Conservation (phyloP, 2,888 invertebrate genomes). For the Linnaemya vulpina region DNA sequence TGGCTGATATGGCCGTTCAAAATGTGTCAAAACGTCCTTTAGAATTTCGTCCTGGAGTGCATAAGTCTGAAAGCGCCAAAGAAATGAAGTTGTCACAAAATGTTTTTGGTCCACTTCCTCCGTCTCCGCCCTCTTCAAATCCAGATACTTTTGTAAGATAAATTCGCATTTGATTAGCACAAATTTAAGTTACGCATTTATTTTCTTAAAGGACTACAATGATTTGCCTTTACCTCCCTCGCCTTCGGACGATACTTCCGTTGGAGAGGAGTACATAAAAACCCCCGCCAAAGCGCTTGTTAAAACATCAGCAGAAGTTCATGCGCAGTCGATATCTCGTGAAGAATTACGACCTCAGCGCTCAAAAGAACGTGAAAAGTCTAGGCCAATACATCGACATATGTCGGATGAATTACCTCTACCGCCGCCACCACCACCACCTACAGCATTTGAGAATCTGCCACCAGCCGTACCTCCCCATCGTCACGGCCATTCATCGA, state of each 20-base stretch:
- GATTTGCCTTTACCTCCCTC: constrained; percentile 91
- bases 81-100: constrained; percentile 85
- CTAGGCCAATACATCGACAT: constrained; percentile 76
- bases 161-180: background rate
- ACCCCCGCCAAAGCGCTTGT: constrained; percentile 69
- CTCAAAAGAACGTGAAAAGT: constrained; percentile 66
- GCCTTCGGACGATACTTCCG: constrained; percentile 84
- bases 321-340: constrained; percentile 63
- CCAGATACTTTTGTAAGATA: constrained; percentile 75
- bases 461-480: constrained; percentile 90
- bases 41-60: constrained; percentile 86
- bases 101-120: constrained; percentile 82
- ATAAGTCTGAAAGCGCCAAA: constrained; percentile 89
- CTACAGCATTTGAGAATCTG: constrained; percentile 75
- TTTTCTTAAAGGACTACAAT: constrained; percentile 77
- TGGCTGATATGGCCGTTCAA: constrained; percentile 79
- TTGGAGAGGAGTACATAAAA: constrained; percentile 81
- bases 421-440: constrained; percentile 77
- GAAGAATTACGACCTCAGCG: constrained; percentile 63
- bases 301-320: constrained; percentile 72
- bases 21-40: constrained; percentile 81
- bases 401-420: constrained; percentile 79
- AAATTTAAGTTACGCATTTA: background rate
- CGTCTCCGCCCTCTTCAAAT: constrained; percentile 82
- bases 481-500: constrained; percentile 85